Conservation (phyloP, 2,113 vertebrate species). For the Cephalopholis sonnerati region DNA sequence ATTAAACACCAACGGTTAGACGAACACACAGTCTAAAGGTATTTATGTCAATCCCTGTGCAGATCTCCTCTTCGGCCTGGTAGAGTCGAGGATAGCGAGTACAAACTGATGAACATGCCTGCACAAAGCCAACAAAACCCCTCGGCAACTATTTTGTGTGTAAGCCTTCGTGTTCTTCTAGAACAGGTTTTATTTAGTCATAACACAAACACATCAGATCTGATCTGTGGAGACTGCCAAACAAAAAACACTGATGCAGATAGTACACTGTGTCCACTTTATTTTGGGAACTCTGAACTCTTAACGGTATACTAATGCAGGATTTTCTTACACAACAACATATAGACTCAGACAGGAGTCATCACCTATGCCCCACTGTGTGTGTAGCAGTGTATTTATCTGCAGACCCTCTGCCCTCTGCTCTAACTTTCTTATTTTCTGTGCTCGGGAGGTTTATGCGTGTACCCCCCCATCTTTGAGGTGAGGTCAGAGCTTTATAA, state of each 20-base stretch:
- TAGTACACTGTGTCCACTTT: background rate
- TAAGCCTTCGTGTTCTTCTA: constrained; percentile 24
- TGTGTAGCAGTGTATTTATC: too few relatives aligned
- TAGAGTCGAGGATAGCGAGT: background rate
- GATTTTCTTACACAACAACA: too few relatives aligned
- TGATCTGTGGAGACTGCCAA: constrained; percentile 41
- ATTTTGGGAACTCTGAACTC: background rate
- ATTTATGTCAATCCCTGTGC: constrained; percentile 35
- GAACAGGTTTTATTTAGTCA: constrained; percentile 49
- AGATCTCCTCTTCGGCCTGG: constrained; percentile 22
- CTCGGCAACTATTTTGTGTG: constrained; percentile 43
- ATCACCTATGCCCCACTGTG: too few relatives aligned
- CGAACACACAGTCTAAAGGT: constrained; percentile 22
- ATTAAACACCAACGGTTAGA: constrained; percentile 29
- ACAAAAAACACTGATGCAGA: constrained; percentile 48
- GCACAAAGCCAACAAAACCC: constrained; percentile 28
- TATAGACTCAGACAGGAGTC: too few relatives aligned
- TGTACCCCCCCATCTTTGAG: too few relatives aligned
- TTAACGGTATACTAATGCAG: background rate
- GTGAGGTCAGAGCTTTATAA: too few relatives aligned
- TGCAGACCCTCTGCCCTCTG: too few relatives aligned
- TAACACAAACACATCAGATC: constrained; percentile 36
- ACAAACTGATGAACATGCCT: constrained; percentile 2
- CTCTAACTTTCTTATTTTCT: too few relatives aligned
- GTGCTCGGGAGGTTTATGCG: too few relatives aligned